phyloP scores from a whole-genome alignment of 2,888 invertebrate species.

The Lycophotia porphyrea region DNA sequence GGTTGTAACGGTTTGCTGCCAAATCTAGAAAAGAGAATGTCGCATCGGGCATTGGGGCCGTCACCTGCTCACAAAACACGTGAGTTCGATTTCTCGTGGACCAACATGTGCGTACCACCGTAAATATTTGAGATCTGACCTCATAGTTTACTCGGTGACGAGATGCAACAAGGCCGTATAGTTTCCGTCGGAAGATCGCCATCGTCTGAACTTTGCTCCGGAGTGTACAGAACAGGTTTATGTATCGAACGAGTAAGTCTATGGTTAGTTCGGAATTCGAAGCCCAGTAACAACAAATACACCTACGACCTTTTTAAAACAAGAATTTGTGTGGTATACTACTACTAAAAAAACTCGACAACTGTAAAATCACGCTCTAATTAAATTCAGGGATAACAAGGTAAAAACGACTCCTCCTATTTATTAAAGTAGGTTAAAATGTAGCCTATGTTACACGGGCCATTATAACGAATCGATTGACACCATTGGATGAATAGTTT shows the following conservation, averaged over 20 bases:
- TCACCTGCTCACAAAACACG: conserved; percentile 13
- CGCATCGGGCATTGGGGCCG: not conserved
- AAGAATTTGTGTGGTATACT: too few relatives aligned
- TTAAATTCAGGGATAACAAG: too few relatives aligned
- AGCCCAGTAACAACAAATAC: conserved; percentile 13
- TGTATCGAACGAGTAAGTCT: not conserved
- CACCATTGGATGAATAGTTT: too few relatives aligned
- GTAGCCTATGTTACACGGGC: too few relatives aligned
- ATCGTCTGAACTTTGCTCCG: conserved; percentile 1
- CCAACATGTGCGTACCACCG: not conserved
- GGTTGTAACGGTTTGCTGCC: not conserved
- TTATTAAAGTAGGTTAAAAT: too few relatives aligned
- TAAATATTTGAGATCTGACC: conserved; percentile 17
- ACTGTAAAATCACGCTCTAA: too few relatives aligned
- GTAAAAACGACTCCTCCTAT: too few relatives aligned
- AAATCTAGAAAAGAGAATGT: conserved; percentile 7
- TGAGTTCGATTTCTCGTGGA: conserved; percentile 5
- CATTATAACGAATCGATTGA: too few relatives aligned
- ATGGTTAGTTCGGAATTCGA: conserved; percentile 3
- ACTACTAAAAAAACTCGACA: too few relatives aligned
- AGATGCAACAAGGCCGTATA: conserved; percentile 7
- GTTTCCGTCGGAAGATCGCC: not conserved
- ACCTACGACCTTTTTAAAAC: conserved; percentile 1
- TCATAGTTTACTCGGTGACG: conserved; percentile 10
- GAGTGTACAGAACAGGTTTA: conserved; percentile 14